Base-by-base conservation (phyloP, 2,888 invertebrate genomes). In the Macaria notata region DNA sequence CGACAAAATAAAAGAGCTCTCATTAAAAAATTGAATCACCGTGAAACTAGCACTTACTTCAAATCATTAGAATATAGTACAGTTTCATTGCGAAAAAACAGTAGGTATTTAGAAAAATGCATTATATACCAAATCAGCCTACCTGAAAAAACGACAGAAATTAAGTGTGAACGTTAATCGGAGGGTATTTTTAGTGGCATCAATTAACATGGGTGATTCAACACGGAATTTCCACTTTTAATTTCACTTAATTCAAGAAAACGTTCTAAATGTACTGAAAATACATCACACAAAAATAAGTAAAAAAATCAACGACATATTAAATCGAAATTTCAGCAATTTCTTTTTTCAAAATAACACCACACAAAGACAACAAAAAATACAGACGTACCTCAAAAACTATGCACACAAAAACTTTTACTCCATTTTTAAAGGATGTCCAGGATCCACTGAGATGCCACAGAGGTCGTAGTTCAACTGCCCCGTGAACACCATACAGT, bases 401-500 rank as follows among this genome's bases (percentile, higher is more conserved):
- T 6, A 2, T 6, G 7, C 33, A 6, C 33, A 36, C 33, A 1
- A 36, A 19, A 19, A 19, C 19, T 36, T 36, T 36, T 36, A 1
- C 33, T 3, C 7, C 1, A 36, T 36, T 36, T 36, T 36, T 42
- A 70, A 61, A 54, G 54, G 80, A 81, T 80, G 83, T 55, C 31
- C 73, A 77, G 75, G 63, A 66, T 62, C 43, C 64, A 66, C 59
- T 42, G 70, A 78, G 69, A 68, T 76, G 73, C 69, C 56, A 57
- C 63, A 58, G 56, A 63, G 72, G 71, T 76, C 79, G 78, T 73
- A 86, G 87, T 86, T 88, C 83, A 87, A 82, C 82, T 75, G 75
- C 65, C 79, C 79, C 76, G 78, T 82, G 74, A 82, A 79, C 83
- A 84, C 80, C 80, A 54, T 58, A 80, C 19, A 19, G 19, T 19